phyloP scores from a whole-genome alignment of 2,888 invertebrate species.

The Polydesmus complanatus region DNA sequence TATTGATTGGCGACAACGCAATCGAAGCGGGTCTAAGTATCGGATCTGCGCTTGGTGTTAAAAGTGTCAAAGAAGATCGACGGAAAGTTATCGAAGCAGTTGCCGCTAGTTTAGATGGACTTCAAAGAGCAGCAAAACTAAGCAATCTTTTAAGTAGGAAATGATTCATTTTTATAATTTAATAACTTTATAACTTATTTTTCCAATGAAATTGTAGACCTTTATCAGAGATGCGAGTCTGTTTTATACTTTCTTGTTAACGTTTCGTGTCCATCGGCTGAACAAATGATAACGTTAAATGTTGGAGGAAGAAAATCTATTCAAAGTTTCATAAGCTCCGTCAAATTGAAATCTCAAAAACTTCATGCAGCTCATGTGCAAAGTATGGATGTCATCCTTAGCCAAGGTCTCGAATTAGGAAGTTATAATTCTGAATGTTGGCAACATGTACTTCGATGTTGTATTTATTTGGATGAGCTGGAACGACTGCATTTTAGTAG shows the following conservation, averaged over 20 bases:
- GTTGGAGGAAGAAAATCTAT: slow-evolving; percentile 6
- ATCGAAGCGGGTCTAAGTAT: slow-evolving; percentile 35
- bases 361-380: slow-evolving; percentile 58
- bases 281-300: slow-evolving; percentile 17
- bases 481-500: slow-evolving; percentile 75
- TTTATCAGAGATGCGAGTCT: slow-evolving; percentile 80
- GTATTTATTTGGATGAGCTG: slow-evolving; percentile 78
- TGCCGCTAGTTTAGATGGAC: slow-evolving; percentile 70
- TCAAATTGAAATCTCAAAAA: slow-evolving; percentile 18
- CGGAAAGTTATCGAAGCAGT: slow-evolving; percentile 57
- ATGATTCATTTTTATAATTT: neutral
- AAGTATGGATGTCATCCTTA: slow-evolving; percentile 79
- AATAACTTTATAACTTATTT: slow-evolving; percentile 1
- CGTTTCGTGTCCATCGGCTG: slow-evolving; percentile 64
- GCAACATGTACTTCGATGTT: slow-evolving; percentile 88
- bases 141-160: slow-evolving; percentile 50
- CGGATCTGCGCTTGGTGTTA: slow-evolving; percentile 33
- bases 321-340: slow-evolving; percentile 5
- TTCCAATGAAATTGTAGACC: too few relatives aligned
- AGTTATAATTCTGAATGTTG: slow-evolving; percentile 88
- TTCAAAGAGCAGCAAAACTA: slow-evolving; percentile 80
- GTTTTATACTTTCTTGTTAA: slow-evolving; percentile 73
- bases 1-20: slow-evolving; percentile 40
- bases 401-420: slow-evolving; percentile 74
- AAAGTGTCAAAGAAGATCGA: slow-evolving; percentile 36